Evolutionary conservation across 2,113 vertebrate species (phyloP).

Genomic region (Leiothrix lutea): DNA sequence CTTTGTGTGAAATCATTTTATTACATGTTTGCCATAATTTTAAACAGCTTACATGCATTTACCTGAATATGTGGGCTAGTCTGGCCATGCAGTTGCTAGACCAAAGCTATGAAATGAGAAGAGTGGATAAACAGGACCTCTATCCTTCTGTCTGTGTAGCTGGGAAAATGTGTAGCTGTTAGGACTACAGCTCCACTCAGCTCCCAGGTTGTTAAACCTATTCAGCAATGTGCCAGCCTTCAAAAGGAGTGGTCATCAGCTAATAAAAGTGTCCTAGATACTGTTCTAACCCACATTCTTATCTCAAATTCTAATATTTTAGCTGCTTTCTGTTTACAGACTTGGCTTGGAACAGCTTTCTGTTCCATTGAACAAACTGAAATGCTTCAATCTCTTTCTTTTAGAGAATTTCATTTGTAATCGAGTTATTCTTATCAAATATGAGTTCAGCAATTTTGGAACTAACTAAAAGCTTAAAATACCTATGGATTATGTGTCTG

Average conservation of each 20-base stretch:
- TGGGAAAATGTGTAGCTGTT: background rate
- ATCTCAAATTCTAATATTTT: background rate
- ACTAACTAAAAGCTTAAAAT: background rate
- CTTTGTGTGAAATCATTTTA: background rate
- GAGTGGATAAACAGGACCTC: background rate
- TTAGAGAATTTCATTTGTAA: background rate
- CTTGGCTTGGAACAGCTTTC: background rate
- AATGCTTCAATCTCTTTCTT: background rate
- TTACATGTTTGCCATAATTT: background rate
- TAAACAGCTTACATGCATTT: background rate
- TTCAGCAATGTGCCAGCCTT: background rate
- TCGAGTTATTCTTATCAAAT: background rate
- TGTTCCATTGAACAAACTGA: background rate
- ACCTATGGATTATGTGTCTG: background rate
- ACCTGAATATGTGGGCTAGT: background rate
- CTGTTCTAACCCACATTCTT: background rate
- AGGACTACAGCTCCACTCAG: background rate
- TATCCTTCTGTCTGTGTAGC: background rate
- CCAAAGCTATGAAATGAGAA: background rate
- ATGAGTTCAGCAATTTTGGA: background rate
- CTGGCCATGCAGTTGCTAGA: background rate
- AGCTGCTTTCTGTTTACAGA: background rate
- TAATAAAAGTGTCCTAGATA: background rate
- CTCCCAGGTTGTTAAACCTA: background rate
- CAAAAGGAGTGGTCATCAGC: background rate